These are phyloP conservation scores for Cheilosia grossa DNA, from an alignment of 2,888 invertebrate genomes.

Conservation along the genomic window DNA sequence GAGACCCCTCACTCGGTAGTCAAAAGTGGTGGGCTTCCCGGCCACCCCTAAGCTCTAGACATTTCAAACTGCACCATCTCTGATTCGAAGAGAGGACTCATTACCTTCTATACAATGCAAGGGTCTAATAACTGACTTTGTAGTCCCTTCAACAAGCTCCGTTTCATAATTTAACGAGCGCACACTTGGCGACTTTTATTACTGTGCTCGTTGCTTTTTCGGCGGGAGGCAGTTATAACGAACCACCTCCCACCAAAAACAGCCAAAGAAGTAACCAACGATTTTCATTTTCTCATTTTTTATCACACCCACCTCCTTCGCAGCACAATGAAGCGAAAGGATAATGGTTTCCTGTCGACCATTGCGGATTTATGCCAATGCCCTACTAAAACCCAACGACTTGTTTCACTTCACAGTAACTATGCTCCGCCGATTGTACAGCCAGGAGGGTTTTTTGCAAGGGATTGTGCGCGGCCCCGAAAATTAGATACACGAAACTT, in stretches of 20 bases:
- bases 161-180: conserved; percentile 24
- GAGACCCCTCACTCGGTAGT: no score
- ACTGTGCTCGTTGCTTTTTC: neutral
- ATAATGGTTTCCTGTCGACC: conserved; percentile 27
- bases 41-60: no score
- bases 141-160: neutral
- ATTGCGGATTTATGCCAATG: conserved; percentile 53
- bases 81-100: no score
- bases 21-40: no score
- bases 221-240: neutral
- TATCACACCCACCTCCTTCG: neutral
- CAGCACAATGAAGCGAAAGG: conserved; percentile 32
- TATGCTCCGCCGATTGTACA: conserved; percentile 10
- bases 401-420: conserved; percentile 12
- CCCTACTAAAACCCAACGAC: conserved; percentile 60
- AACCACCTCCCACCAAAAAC: neutral
- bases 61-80: no score
- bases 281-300: conserved; percentile 1
- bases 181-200: conserved; percentile 28
- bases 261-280: conserved; percentile 5
- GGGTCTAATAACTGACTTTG: no score
- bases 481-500: conserved; percentile 69
- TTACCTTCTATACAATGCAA: no score
- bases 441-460: conserved; percentile 16
- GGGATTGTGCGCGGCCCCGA: conserved; percentile 33